A percentile compares a stretch with the other conserved stretches of the same genome.
Conservation (phyloP, 2,113 vertebrate genomes). For the Mus spicilegus region DNA sequence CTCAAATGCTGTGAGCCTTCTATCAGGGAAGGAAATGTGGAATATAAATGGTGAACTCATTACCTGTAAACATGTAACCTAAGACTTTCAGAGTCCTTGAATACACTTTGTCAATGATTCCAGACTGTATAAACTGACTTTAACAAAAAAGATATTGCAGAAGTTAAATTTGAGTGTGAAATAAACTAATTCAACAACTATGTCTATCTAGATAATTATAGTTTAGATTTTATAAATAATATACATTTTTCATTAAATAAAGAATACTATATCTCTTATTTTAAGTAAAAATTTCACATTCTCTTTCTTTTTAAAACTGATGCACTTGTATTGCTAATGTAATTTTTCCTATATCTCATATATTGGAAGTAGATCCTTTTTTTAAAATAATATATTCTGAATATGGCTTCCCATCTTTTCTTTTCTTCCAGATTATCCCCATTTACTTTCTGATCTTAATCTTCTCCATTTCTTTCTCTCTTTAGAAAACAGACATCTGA, state of each 20-base stretch:
- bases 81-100: background rate
- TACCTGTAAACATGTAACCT: background rate
- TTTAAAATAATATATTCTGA: background rate
- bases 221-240: background rate
- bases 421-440: background rate
- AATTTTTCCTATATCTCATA: background rate
- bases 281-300: background rate
- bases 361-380: background rate
- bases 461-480: background rate
- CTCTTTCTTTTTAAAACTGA: background rate
- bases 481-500: background rate
- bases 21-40: background rate
- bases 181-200: background rate
- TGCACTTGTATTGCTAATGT: background rate
- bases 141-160: background rate
- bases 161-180: conserved; percentile 41
- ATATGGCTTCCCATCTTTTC: too few relatives aligned
- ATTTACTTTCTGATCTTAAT: background rate
- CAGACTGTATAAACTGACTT: background rate
- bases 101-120: conserved; percentile 20
- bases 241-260: background rate
- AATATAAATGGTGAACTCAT: background rate
- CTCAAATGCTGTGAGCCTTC: background rate
- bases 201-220: background rate
- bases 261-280: background rate